These are phyloP conservation scores for Cercopithecus diana DNA, from an alignment of 2,797 vertebrate genomes.

Conservation along the genomic window DNA sequence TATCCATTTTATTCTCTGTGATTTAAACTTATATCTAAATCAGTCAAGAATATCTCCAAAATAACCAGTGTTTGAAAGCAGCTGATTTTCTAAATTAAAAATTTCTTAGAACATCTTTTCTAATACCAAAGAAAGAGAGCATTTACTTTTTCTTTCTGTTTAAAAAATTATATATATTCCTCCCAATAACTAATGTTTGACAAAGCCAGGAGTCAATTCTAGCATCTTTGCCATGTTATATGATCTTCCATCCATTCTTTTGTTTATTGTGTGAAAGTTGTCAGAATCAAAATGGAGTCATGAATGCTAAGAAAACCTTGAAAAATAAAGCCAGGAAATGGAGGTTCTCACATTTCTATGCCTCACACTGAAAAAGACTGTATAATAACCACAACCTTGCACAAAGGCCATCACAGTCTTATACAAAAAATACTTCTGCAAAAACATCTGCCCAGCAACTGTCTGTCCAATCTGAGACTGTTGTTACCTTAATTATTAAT, in stretches of 20 bases:
- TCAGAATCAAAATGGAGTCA: not conserved
- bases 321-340: not conserved
- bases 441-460: not conserved
- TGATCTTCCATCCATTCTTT: not conserved
- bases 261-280: not conserved
- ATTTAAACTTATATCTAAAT: not conserved
- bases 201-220: not conserved
- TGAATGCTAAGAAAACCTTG: not conserved
- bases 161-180: not conserved
- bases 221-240: not conserved
- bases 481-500: not conserved
- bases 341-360: not conserved
- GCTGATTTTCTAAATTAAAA: not conserved
- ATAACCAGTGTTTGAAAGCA: not conserved
- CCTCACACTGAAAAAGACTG: not conserved
- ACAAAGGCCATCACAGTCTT: not conserved
- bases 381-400: not conserved
- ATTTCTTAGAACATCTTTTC: not conserved
- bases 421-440: not conserved
- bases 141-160: not conserved
- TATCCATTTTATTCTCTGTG: not conserved
- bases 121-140: not conserved
- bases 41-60: not conserved
- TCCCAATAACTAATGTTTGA: not conserved
- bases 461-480: not conserved